These are phyloP conservation scores for Anoplius nigerrimus DNA, from an alignment of 2,888 invertebrate genomes.

Conservation along the genomic window DNA sequence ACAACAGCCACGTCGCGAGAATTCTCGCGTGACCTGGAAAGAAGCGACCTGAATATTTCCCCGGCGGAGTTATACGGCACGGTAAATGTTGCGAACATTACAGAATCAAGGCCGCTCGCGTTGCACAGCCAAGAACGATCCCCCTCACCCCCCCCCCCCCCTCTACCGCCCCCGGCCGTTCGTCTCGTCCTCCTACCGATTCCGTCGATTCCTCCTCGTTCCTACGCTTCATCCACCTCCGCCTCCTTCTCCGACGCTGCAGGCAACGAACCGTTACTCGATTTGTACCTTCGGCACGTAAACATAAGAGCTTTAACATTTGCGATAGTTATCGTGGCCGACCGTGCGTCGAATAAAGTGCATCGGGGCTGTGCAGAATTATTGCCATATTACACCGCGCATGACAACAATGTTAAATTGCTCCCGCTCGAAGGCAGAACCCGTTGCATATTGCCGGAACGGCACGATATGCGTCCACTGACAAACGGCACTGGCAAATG, in stretches of 20 bases:
- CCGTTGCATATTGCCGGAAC: too few relatives aligned
- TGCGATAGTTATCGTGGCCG: conserved; percentile 47
- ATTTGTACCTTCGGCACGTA: conserved; percentile 43
- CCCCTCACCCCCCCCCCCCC: conserved; percentile 9
- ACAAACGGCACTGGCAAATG: too few relatives aligned
- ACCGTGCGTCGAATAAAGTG: conserved; percentile 43
- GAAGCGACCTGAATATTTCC: too few relatives aligned
- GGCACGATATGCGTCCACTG: too few relatives aligned
- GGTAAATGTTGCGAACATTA: conserved; percentile 5
- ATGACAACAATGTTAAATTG: conserved; percentile 5
- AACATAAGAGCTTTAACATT: conserved; percentile 44
- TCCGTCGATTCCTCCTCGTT: neutral
- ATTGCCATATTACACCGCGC: conserved; percentile 35
- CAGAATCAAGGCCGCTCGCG: conserved; percentile 46
- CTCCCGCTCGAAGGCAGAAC: neutral
- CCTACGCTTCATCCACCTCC: neutral
- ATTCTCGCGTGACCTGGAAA: too few relatives aligned
- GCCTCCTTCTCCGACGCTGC: conserved; percentile 18
- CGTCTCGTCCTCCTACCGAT: neutral
- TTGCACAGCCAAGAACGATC: conserved; percentile 27
- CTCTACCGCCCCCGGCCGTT: neutral
- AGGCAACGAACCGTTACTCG: conserved; percentile 44
- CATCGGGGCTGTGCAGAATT: conserved; percentile 30
- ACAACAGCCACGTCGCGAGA: too few relatives aligned
- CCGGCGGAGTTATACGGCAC: too few relatives aligned